Evolutionary conservation across 2,113 vertebrate genomes (phyloP).

Genomic region (Trochalopteron elliotii): DNA sequence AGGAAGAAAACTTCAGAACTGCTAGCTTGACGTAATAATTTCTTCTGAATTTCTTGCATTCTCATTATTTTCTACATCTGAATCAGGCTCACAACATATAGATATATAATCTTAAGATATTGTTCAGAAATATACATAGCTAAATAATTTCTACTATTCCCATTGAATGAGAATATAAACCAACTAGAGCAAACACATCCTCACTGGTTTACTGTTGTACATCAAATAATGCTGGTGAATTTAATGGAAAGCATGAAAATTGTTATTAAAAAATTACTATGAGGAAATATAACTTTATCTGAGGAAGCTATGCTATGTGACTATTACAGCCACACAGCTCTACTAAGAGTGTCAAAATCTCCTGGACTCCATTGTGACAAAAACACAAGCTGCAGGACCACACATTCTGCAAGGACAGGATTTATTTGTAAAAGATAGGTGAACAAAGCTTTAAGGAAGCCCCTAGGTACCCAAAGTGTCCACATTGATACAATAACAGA

Average conservation of each 20-base stretch:
- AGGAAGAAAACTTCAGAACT: background rate
- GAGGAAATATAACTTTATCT: background rate
- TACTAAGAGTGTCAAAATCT: background rate
- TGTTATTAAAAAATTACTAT: background rate
- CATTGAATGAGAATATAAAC: background rate
- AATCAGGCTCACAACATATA: background rate
- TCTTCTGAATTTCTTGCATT: background rate
- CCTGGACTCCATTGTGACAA: background rate
- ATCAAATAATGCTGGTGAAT: background rate
- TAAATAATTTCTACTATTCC: background rate
- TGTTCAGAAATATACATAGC: background rate
- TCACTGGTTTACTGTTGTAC: background rate
- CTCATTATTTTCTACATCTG: background rate
- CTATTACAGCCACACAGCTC: background rate
- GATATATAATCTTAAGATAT: background rate
- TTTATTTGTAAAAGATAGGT: background rate
- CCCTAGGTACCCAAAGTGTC: background rate
- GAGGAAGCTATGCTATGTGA: background rate
- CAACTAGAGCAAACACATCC: background rate
- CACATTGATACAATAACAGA: background rate
- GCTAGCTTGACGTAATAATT: background rate
- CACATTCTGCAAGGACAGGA: background rate
- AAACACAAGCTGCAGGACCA: background rate
- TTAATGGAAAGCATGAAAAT: background rate
- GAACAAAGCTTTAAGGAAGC: background rate